Percentiles rank a stretch among this genome's conserved stretches.
These are phyloP conservation scores for Neoaliturus tenellus DNA, from an alignment of 2,888 invertebrate species.

Conservation along the genomic window DNA sequence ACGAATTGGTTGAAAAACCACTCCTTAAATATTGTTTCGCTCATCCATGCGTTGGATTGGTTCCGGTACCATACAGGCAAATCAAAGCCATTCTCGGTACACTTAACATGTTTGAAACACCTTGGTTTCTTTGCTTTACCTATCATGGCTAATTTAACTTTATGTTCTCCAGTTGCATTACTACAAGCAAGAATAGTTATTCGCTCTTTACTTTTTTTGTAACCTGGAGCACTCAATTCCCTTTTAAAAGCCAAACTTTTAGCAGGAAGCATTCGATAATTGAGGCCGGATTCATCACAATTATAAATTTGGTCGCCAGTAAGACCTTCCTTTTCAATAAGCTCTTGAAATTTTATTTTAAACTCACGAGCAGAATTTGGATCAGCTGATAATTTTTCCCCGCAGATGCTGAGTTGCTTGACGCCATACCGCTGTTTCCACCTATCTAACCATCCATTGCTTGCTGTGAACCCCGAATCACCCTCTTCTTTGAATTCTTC, in stretches of 20 bases:
- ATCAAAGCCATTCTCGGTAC: not conserved
- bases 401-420: constrained; percentile 4
- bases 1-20: constrained; percentile 21
- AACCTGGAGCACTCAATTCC: constrained; percentile 8
- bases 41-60: constrained; percentile 24
- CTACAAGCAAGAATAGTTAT: constrained; percentile 17
- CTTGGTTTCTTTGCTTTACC: constrained; percentile 6
- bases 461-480: constrained; percentile 38
- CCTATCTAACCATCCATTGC: constrained; percentile 36
- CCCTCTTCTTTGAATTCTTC: constrained; percentile 36
- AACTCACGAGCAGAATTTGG: constrained; percentile 7
- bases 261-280: not conserved
- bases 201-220: constrained; percentile 21
- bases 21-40: not conserved
- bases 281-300: constrained; percentile 10
- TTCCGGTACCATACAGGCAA: not conserved
- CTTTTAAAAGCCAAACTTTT: constrained; percentile 18
- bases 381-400: constrained; percentile 3
- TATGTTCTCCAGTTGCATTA: constrained; percentile 23
- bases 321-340: constrained; percentile 36
- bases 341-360: constrained; percentile 35
- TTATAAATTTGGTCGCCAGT: constrained; percentile 36
- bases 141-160: not conserved
- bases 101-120: not conserved
- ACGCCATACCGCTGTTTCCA: constrained; percentile 33